phyloP scores from a whole-genome alignment of 2,113 vertebrate species.

The Plecturocebus donacophilus region DNA sequence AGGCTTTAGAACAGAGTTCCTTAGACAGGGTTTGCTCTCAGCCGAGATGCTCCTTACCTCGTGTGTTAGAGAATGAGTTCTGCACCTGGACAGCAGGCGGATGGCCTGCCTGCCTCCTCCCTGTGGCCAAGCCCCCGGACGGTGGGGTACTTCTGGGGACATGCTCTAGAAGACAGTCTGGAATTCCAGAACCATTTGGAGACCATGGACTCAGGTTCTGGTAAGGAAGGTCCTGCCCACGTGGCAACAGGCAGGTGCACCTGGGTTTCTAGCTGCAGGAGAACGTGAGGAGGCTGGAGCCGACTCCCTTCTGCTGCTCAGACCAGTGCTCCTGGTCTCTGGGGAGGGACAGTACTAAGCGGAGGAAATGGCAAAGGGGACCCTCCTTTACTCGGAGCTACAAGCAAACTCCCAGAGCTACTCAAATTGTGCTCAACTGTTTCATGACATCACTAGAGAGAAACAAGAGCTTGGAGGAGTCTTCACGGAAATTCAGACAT shows the following conservation, averaged over 20 bases:
- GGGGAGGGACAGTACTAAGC: fast-evolving
- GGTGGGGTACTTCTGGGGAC: neutral
- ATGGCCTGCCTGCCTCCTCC: neutral
- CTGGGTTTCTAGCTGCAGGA: neutral
- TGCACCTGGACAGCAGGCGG: neutral
- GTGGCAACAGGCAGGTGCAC: fast-evolving
- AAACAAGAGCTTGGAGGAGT: neutral
- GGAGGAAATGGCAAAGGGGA: neutral
- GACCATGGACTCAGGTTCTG: neutral
- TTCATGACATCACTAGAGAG: neutral
- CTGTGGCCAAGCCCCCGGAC: too few relatives aligned
- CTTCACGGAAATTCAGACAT: neutral
- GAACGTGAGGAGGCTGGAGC: neutral
- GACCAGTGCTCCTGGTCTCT: neutral
- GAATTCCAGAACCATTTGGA: neutral
- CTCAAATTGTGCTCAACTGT: too few relatives aligned
- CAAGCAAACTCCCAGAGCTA: neutral
- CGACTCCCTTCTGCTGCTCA: neutral
- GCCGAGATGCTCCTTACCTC: neutral
- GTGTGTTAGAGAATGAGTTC: too few relatives aligned
- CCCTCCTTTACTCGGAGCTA: neutral
- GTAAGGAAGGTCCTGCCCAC: neutral
- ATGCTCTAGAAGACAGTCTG: neutral
- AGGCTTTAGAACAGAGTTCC: neutral
- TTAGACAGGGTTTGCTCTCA: fast-evolving